Evolutionary conservation across 2,113 vertebrate species (phyloP).

Genomic region (Panthera leo): DNA sequence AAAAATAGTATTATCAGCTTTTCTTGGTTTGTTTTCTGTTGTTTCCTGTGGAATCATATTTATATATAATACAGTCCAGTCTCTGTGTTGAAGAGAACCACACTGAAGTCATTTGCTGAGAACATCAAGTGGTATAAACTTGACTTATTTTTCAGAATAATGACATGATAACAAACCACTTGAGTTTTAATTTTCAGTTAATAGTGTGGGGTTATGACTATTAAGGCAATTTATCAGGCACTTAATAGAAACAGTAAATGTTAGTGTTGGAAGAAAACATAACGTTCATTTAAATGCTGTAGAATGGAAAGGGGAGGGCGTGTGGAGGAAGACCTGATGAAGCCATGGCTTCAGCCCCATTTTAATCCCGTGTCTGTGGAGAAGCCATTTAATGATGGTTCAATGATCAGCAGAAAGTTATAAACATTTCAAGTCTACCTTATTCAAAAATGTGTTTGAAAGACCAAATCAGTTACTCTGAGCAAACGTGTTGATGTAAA

Average conservation of each 20-base stretch:
- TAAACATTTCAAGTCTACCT: neutral
- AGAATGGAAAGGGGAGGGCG: neutral
- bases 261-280: neutral
- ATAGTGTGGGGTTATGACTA: neutral
- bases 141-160: slow-evolving; percentile 35
- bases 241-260: slow-evolving; percentile 47
- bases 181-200: slow-evolving; percentile 53
- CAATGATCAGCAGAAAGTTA: neutral
- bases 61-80: neutral
- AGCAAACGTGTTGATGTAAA: neutral
- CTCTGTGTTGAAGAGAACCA: neutral
- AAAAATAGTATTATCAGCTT: neutral
- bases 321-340: neutral
- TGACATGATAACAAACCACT: neutral
- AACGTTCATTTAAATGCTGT: slow-evolving; percentile 13
- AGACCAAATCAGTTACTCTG: neutral
- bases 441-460: neutral
- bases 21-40: neutral
- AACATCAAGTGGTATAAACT: neutral
- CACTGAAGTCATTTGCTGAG: neutral
- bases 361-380: neutral
- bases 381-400: neutral
- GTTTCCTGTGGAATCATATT: neutral
- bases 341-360: neutral
- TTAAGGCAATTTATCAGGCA: slow-evolving; percentile 53